Evolutionary conservation across 2,888 invertebrate genomes (phyloP), one percentile per base, ranked within the genome.

Genomic region (Trichogramma evanescens): DNA sequence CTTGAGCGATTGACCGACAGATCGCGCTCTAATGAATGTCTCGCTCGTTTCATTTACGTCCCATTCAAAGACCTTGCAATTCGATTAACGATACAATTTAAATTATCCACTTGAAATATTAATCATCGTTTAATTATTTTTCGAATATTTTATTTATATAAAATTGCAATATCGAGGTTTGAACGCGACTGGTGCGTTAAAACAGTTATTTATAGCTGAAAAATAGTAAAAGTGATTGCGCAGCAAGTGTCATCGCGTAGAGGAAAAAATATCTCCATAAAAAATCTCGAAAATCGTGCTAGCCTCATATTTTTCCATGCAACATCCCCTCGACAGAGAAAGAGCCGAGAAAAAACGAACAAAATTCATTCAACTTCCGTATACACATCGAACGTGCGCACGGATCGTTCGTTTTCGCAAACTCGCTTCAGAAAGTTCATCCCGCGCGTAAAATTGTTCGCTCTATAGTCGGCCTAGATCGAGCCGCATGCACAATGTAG

Each of bases 1-100:
- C 26, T 77, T 76, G 70, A 69, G 57, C 67, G 70, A 71, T 70
- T 66, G 67, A 66, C 73, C 76, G 74, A 70, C 72, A 77, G 77
- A 76, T 74, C 66, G 74, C 76, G 77, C 75, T 71, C 66, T 64
- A 58, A 61, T 63, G 57, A 62, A 59, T 57, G 52, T 59, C 58
- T 61, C 60, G 60, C 57, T 63, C 55, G 58, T 26, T 58, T 63
- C 50, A 59, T 59, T 56, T 13, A 6, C 55, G 6, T n/a, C 59
- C 59, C 64, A 63, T 62, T 26, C 26, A 3, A 26, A 2, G 26
- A 26, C 26, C 26, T 26, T 2, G 26, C 26, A 26, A 26, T 26
- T 2, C 2, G 26, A 26, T 26, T 26, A 26, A 26, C 26, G 26
- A 26, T 26, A 26, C 26, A 2, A 6, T 26, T 46, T 39, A 10